A percentile compares a stretch with the other conserved stretches of the same genome.
phyloP scores from a whole-genome alignment of 2,113 vertebrate genomes.

The Amblyornis subalaris region DNA sequence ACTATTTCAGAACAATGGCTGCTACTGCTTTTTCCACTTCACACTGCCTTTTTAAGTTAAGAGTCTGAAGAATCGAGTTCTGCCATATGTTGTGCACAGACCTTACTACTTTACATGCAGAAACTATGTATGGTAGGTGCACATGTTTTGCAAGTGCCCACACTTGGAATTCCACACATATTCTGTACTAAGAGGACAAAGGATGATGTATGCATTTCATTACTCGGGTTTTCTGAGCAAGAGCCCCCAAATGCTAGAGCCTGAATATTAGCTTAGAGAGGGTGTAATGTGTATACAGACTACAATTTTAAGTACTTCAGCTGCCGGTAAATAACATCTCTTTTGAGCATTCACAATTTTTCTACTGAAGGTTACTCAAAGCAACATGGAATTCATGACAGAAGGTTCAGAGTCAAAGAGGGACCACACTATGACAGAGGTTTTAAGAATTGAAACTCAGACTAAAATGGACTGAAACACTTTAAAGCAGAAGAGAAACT shows the following conservation, averaged over 20 bases:
- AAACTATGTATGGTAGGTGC: accelerated
- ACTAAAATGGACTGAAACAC: neutral
- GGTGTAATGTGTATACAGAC: neutral
- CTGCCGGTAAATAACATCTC: neutral
- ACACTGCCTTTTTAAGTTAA: neutral
- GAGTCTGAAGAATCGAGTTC: neutral
- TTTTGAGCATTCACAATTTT: neutral
- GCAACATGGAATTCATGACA: neutral
- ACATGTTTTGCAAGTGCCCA: neutral
- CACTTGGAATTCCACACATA: neutral
- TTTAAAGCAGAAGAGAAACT: neutral
- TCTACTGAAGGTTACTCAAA: neutral
- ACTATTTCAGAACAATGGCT: neutral
- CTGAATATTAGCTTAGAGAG: neutral
- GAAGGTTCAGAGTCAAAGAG: neutral
- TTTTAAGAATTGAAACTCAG: neutral
- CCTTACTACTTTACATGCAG: neutral
- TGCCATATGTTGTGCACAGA: neutral
- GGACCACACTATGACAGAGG: neutral
- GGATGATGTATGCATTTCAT: neutral
- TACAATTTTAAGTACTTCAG: neutral
- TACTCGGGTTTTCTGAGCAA: neutral
- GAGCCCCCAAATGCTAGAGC: neutral
- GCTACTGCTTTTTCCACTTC: neutral
- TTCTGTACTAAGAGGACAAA: neutral